Percentiles rank a stretch among this genome's conserved stretches.
phyloP scores from a whole-genome alignment of 2,888 invertebrate genomes.

The Arge pagana region DNA sequence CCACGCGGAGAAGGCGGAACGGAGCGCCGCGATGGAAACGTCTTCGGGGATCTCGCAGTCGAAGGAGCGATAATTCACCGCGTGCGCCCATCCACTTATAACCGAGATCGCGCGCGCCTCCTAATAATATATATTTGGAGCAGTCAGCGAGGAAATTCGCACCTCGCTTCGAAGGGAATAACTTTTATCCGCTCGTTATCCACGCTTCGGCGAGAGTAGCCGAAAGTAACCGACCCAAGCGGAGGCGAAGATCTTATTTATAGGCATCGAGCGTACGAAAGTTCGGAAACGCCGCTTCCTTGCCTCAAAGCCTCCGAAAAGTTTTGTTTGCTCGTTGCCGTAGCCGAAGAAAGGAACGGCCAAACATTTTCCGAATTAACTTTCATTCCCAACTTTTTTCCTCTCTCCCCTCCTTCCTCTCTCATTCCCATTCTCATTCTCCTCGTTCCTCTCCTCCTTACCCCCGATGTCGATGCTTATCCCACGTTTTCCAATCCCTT shows the following conservation, averaged over 20 bases:
- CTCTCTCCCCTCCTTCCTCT: constrained; percentile 7
- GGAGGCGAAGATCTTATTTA: constrained; percentile 33
- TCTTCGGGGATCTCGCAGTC: constrained; percentile 9
- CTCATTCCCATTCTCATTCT: background rate
- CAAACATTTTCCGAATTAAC: constrained; percentile 40
- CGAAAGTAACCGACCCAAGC: constrained; percentile 25
- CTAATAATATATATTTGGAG: constrained; percentile 20
- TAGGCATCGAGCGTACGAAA: constrained; percentile 29
- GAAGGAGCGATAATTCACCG: constrained; percentile 15
- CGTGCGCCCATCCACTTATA: constrained; percentile 19
- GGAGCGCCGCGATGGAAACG: too few relatives aligned
- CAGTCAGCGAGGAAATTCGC: constrained; percentile 20
- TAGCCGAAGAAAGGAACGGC: constrained; percentile 24
- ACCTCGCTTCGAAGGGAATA: constrained; percentile 24
- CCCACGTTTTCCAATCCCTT: too few relatives aligned
- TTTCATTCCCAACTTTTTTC: constrained; percentile 34
- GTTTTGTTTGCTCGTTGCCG: constrained; percentile 33
- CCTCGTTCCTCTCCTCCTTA: background rate
- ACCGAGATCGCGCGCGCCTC: constrained; percentile 4
- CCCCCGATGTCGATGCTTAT: background rate
- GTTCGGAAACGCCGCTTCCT: constrained; percentile 30
- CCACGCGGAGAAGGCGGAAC: too few relatives aligned
- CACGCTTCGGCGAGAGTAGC: constrained; percentile 34
- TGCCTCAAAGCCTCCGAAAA: constrained; percentile 25
- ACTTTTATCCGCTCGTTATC: constrained; percentile 37